Base-by-base conservation (phyloP, 2,797 vertebrate species). In the Sebastes ruberrimus region DNA sequence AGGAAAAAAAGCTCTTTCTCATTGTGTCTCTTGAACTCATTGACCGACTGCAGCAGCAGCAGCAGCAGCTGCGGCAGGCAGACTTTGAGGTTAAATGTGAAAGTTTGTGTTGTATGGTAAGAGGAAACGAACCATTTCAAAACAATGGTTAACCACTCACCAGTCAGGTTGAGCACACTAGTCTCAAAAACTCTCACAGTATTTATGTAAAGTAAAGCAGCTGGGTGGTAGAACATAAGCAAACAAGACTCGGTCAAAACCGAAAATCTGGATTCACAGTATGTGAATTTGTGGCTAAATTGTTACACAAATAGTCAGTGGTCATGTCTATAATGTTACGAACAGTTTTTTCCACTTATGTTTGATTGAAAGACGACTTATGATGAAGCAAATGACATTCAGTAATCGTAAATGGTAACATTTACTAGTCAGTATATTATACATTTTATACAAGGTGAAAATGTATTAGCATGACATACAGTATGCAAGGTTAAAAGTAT, bases 21-120 rank as follows among this genome's bases (percentile, higher is more conserved):
- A 13, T 22, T 13, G 30, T 52, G n/a, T 20, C 20, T 30, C 13
- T 73, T 78, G 71, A 82, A 78, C 78, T 71, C 83, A 60, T 42
- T 84, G 86, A 86, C 82, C 30, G 18, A 10, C 60, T 56, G 27
- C 32, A 33, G 27, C 27, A 25, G 35, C 35, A 35, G 35, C 57
- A 73, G 56, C 4, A 10, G 22, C 23, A 28, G 0, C 46, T 20
- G 53, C 53, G 38, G 10, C 62, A 74, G 56, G 49, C 65, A 25
- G 68, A 57, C 42, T 71, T 78, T 91, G 35, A 74, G 80, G 78
- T 87, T 80, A 67, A 84, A 88, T 89, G 67, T 65, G 78, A 90
- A 88, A 84, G 84, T 71, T 75, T 76, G 65, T 65, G 5, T 77
- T 56, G 27, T 49, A 35, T 33, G 22, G 13, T 4, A 10, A 80